Evolutionary conservation across 2,113 vertebrate genomes (phyloP), one percentile per base, ranked within the genome.

Genomic region (Coryphaenoides rupestris): DNA sequence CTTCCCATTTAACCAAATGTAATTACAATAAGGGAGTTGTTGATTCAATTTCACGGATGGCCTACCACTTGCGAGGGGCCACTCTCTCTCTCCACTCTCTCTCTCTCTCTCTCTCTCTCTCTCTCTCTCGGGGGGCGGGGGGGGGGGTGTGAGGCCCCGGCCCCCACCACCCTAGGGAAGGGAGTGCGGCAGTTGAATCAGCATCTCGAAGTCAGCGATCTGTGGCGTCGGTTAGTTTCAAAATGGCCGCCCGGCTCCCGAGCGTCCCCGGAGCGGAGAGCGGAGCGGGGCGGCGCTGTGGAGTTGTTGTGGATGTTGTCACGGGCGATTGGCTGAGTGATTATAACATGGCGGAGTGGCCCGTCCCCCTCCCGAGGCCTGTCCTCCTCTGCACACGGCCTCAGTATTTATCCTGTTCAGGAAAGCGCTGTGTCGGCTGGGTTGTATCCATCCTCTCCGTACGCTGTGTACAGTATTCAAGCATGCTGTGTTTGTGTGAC

Each of bases 21-120:
- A 88, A 89, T 89, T 90, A 89, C 81, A 86, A 82, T 77, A 73
- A 74, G 77, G 72, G 79, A 82, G 81, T 82, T 86, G 80, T 85
- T 88, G 86, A 84, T 89, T 87, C 81, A 84, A 90, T 91, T 91
- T 91, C 87, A 89, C 84, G 85, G 77, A 73, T 87, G 89, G 80
- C 10, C 77, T 76, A 54, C 74, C 72, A 81, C 85, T 84, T 75
- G 74, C 2, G 70, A 72, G 73, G 63, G 73, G 5, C 3, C 28
- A 1, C 28, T 80, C 65, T 77, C 80, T 63, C 63, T 3, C 46
- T 2, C 28, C 3, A n/a, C 28, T 33, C 28, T 33, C 28, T 33
- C 28, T 28, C 26, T 28, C 26, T 28, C 26, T 28, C 26, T 28
- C 26, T 28, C 26, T 28, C 26, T 28, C 26, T 28, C 26, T 28